phyloP scores from a whole-genome alignment of 2,113 vertebrate species.

The Apeltes quadracus region DNA sequence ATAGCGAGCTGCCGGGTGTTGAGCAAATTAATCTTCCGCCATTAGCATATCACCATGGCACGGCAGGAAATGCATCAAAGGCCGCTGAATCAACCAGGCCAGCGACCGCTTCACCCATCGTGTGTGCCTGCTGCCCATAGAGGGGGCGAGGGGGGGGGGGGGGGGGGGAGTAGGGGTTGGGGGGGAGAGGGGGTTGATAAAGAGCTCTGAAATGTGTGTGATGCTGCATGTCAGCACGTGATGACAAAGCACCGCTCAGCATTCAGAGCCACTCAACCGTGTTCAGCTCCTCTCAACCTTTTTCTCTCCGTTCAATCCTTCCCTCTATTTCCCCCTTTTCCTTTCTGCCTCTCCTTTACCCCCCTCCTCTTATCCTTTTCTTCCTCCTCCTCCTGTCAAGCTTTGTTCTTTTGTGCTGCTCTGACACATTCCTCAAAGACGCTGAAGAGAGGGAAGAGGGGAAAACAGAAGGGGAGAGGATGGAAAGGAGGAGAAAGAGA shows the following conservation, averaged over 20 bases:
- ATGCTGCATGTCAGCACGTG: constrained; percentile 69
- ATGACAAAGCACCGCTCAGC: constrained; percentile 71
- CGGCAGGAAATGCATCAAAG: constrained; percentile 57
- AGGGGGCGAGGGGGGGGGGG: constrained; percentile 9
- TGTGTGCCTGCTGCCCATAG: constrained; percentile 32
- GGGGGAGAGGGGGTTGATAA: constrained; percentile 48
- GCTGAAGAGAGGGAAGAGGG: constrained; percentile 53
- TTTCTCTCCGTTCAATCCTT: constrained; percentile 46
- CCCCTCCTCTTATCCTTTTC: constrained; percentile 5
- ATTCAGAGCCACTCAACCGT: constrained; percentile 69
- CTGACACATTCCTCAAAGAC: constrained; percentile 76
- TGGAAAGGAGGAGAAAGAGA: constrained; percentile 39
- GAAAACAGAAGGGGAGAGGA: constrained; percentile 43
- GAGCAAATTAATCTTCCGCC: constrained; percentile 55
- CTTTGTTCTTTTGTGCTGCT: constrained; percentile 78
- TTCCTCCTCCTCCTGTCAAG: constrained; percentile 53
- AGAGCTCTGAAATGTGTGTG: constrained; percentile 68
- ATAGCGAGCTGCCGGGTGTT: constrained; percentile 26
- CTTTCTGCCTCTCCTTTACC: constrained; percentile 42
- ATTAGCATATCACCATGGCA: constrained; percentile 58
- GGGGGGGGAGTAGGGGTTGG: too few species aligned
- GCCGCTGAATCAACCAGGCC: constrained; percentile 41
- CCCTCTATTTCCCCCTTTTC: constrained; percentile 35
- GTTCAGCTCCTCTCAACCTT: constrained; percentile 52
- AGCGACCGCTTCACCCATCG: constrained; percentile 45